phyloP scores from a whole-genome alignment of 2,113 vertebrate genomes.

The Xiphias gladius region DNA sequence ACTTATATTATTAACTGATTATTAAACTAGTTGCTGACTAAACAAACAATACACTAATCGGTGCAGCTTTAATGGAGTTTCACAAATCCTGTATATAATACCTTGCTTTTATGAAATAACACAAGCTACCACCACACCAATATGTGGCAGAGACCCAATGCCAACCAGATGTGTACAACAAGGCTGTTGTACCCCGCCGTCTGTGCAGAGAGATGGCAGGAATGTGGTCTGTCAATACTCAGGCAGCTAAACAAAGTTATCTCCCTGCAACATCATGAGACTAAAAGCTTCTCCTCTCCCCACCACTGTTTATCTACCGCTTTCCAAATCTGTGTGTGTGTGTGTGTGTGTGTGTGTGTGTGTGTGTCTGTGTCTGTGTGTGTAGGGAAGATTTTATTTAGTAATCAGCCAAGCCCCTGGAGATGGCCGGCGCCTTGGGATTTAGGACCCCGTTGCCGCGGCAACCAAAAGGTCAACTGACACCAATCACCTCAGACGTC shows the following conservation, averaged over 20 bases:
- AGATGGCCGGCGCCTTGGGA: conserved; percentile 64
- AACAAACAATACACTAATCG: background rate
- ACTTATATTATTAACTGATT: background rate
- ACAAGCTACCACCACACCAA: background rate
- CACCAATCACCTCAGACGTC: conserved; percentile 73
- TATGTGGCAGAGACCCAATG: background rate
- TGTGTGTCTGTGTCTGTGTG: conserved; percentile 1
- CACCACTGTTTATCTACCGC: conserved; percentile 65
- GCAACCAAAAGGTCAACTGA: conserved; percentile 78
- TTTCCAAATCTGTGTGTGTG: conserved; percentile 53
- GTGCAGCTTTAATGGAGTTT: background rate
- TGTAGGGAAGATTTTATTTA: conserved; percentile 70
- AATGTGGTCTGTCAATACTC: conserved; percentile 68
- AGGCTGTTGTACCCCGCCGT: conserved; percentile 32
- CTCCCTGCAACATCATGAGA: conserved; percentile 73
- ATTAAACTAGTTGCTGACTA: background rate
- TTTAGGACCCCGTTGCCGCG: conserved; percentile 64
- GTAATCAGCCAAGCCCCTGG: conserved; percentile 68
- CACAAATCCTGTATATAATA: background rate
- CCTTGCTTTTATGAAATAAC: background rate
- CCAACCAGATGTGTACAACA: conserved; percentile 33
- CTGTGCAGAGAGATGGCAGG: conserved; percentile 52
- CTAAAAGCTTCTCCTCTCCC: conserved; percentile 61
- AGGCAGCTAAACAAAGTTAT: conserved; percentile 77
- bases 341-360: conserved; percentile 25